Evolutionary conservation across 2,888 invertebrate genomes (phyloP).

Genomic region (Boloria euphrosyne): DNA sequence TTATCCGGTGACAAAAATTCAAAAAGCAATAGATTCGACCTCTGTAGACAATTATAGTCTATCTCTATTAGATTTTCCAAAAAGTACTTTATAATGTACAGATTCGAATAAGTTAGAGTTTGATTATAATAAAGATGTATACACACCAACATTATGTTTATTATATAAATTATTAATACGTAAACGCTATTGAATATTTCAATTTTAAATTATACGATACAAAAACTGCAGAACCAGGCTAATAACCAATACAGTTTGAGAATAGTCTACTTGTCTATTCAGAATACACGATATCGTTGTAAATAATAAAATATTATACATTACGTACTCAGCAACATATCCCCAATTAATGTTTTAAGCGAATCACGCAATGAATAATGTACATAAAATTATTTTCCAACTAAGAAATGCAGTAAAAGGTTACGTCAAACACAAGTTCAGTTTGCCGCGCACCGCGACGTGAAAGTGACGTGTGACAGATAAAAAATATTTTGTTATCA

Average conservation of each 20-base stretch:
- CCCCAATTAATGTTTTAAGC: not conserved
- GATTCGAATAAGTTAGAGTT: too few species aligned
- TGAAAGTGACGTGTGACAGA: conserved; percentile 55
- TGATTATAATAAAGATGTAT: too few species aligned
- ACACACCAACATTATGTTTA: not conserved
- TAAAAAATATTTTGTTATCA: not conserved
- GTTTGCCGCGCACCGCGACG: conserved; percentile 62
- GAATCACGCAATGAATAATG: conserved; percentile 22
- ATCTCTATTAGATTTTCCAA: too few species aligned
- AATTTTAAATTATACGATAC: conserved; percentile 19
- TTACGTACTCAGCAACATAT: not conserved
- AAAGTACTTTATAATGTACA: too few species aligned
- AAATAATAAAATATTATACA: conserved; percentile 14
- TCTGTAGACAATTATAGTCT: too few species aligned
- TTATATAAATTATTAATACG: not conserved
- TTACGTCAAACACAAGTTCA: conserved; percentile 46
- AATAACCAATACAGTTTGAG: conserved; percentile 38
- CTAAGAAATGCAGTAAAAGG: conserved; percentile 23
- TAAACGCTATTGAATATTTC: conserved; percentile 9
- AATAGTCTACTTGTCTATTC: conserved; percentile 33
- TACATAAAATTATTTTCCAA: not conserved
- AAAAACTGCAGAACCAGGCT: conserved; percentile 31
- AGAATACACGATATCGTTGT: not conserved
- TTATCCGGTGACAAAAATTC: too few species aligned
- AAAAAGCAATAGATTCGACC: too few species aligned